Evolutionary conservation across 2,797 vertebrate genomes (phyloP), one percentile per base, ranked within the genome.

Genomic region (Lepidocolaptes lacrymiger): DNA sequence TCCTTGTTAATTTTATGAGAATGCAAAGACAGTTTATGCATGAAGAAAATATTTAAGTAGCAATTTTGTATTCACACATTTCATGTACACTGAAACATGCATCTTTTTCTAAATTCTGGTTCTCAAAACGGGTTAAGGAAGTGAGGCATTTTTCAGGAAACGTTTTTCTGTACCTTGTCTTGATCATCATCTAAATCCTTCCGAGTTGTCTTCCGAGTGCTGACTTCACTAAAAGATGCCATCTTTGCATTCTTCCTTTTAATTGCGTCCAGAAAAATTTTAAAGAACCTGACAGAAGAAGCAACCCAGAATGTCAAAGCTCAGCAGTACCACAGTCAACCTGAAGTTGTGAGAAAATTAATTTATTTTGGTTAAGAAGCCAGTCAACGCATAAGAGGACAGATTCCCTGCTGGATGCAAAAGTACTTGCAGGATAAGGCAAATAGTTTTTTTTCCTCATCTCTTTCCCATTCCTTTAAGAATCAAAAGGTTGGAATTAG

Each of bases 171-270:
- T 95, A 98, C 98, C 97, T 95, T 93, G 54, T 72, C 72, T 54
- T 89, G 97, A 2, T 95, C 92, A 3, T 64, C 58, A 88, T 99
- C 98, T 7, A 96, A 79, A 68, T 99, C 99, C 73, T 93, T 98
- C 75, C 81, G 86, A 11, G 97, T 98, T 78, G 98, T 99, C 95
- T 97, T 99, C 49, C 99, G 98, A 1, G 98, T 90, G n/a, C 98
- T 98, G 69, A 99, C 98, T 4, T 97, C 97, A 67, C 96, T 98
- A 52, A 99, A 98, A 59, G 98, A 98, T 2, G 98, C 97, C 68
- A 99, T 96, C 95, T 99, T 99, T 54, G 97, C 96, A 6, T 78
- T 98, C 89, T 97, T 99, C 97, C 97, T 99, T 95, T 98, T 99
- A 80, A 99, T 98, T 55, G 97, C 96, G 39, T 99, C 99, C 30